Base-by-base conservation (phyloP, 2,888 invertebrate genomes). In the Spatulosminthurus flaviceps region DNA sequence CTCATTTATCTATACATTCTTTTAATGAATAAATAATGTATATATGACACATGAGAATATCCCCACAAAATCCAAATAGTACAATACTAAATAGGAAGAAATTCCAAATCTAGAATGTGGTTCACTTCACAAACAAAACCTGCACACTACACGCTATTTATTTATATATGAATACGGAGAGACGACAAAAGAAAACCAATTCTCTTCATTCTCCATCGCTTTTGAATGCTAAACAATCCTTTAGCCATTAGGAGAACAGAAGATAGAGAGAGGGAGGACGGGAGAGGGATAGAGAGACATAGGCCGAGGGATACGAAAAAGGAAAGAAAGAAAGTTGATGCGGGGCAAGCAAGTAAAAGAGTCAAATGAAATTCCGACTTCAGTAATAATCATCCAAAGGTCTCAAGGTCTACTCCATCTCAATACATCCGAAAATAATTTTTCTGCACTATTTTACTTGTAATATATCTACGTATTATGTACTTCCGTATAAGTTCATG, bases 291-390 rank as follows among this genome's bases (percentile, higher is more conserved):
- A 13, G 51, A 51, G 51, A 13, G 16, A 51, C 51, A 51, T 5
- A n/a, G n/a, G 16, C 51, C 7, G n/a, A 51, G 51, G 41, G 7
- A 51, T 51, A 51, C 16, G n/a, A 19, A 2, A 51, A 11, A 51
- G n/a, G 4, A 51, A 51, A 19, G 16, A 51, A 51, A 51, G 51
- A 51, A 51, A 51, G 51, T 51, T 19, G 51, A 34, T 34, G 34
- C 4, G 34, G 34, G 9, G 9, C 34, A 34, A 51, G 51, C 51
- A 4, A 51, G 51, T n/a, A 51, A 51, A 13, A 51, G 51, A 51
- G 51, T 51, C 51, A 51, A 51, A 51, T 51, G 51, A 51, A 51
- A 51, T 51, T 51, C 51, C 51, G 1, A n/a, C 16, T 51, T 51
- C 16, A 13, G 51, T 16, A 51, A n/a, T n/a, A 51, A 51, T 51